Evolutionary conservation across 1,140 invertebrate species (phyloP).

Genomic region (Prorops nasuta): DNA sequence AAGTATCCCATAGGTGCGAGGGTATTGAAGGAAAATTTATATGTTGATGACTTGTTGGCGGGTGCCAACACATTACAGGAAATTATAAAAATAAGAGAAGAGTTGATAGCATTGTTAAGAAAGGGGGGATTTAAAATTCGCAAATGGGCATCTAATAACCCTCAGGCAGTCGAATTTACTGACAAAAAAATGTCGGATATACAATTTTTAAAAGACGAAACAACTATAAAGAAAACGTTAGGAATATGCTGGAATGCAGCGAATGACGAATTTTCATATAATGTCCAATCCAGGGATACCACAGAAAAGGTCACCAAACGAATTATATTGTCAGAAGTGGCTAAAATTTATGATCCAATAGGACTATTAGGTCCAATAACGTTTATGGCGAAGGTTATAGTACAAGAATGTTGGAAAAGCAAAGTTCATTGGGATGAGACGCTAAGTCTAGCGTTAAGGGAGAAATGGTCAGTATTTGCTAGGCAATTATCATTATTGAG

Average conservation of each 20-base stretch:
- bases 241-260: constrained; percentile 39
- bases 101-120: constrained; percentile 19
- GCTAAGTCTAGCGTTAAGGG: constrained; percentile 5
- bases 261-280: constrained; percentile 7
- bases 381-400: constrained; percentile 22
- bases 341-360: constrained; percentile 39
- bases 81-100: constrained; percentile 14
- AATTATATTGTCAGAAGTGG: constrained; percentile 33
- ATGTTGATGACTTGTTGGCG: constrained; percentile 39
- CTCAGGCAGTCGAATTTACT: constrained; percentile 15
- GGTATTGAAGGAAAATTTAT: too few relatives aligned
- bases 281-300: not conserved
- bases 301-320: constrained; percentile 26
- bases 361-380: constrained; percentile 38
- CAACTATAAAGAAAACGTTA: constrained; percentile 16
- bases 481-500: constrained; percentile 4
- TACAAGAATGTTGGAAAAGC: too few relatives aligned
- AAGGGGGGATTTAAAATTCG: constrained; percentile 14
- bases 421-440: constrained; percentile 18
- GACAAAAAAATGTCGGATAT: not conserved
- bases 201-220: constrained; percentile 6
- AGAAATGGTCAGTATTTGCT: constrained; percentile 14
- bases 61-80: constrained; percentile 12
- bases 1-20: too few relatives aligned
- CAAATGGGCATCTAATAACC: constrained; percentile 30